Percentiles rank a stretch among this genome's conserved stretches.
Conservation (phyloP, 2,113 vertebrate genomes). For the Takifugu bimaculatus region DNA sequence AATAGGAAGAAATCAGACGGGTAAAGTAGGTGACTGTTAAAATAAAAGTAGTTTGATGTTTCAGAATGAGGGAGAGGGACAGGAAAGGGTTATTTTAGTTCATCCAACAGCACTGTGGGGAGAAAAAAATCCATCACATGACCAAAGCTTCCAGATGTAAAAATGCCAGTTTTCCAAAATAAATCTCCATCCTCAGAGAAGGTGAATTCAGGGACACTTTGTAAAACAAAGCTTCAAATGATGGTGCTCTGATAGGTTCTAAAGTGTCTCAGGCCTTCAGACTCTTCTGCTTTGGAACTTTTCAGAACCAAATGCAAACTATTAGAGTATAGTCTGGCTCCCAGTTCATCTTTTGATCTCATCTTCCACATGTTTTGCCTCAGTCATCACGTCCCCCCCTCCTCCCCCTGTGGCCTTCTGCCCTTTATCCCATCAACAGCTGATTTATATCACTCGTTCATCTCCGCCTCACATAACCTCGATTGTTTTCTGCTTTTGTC, state of each 20-base stretch:
- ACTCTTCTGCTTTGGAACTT: not conserved
- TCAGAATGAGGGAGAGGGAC: no score
- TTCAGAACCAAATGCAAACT: not conserved
- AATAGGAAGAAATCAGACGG: not conserved
- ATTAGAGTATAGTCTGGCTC: not conserved
- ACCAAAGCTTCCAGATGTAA: not conserved
- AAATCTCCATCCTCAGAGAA: not conserved
- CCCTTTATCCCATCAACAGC: constrained; percentile 21
- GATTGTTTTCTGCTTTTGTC: not conserved
- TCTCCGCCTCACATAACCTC: constrained; percentile 12
- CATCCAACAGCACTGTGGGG: not conserved
- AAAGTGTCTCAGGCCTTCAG: not conserved
- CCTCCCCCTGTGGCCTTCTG: constrained; percentile 2
- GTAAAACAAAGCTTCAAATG: not conserved
- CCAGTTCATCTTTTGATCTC: not conserved
- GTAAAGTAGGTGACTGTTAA: not conserved
- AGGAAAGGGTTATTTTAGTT: not conserved
- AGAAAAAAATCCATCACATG: not conserved
- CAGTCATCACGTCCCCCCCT: constrained; percentile 1
- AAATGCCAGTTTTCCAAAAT: not conserved
- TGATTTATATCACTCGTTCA: not conserved
- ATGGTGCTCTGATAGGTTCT: not conserved
- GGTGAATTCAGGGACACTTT: not conserved
- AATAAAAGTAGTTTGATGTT: not conserved
- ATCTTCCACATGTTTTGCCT: not conserved